Conservation (phyloP, 2,113 vertebrate species). For the Crypturellus undulatus region DNA sequence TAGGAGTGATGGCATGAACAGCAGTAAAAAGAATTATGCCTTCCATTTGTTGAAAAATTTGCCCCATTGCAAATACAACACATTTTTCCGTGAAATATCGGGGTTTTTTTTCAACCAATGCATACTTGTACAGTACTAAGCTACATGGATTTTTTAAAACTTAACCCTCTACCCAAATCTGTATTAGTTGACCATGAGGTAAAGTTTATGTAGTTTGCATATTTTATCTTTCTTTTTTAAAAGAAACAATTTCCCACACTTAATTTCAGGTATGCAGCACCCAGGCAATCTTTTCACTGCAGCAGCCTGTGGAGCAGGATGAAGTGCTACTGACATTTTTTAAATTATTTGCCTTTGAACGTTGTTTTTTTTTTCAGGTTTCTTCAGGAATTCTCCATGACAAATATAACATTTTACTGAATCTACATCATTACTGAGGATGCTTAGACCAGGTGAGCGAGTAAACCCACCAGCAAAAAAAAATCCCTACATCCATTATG, state of each 20-base stretch:
- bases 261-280: constrained; percentile 10
- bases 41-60: neutral
- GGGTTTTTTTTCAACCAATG: neutral
- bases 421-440: neutral
- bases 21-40: neutral
- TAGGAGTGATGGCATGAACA: neutral
- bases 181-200: neutral
- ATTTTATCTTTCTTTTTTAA: neutral
- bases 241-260: neutral
- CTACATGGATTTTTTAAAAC: neutral
- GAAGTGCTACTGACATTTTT: constrained; percentile 3
- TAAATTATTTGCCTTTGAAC: constrained; percentile 56
- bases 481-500: neutral
- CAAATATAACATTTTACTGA: constrained; percentile 37
- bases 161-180: neutral
- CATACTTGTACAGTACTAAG: neutral
- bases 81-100: neutral
- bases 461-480: constrained; percentile 3
- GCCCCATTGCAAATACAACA: neutral
- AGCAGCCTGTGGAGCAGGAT: constrained; percentile 16
- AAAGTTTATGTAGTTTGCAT: neutral
- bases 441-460: neutral
- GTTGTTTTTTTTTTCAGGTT: neutral
- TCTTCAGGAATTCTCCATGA: constrained; percentile 44
- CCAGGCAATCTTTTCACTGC: neutral